These are phyloP conservation scores for Zhuqinia jingwanae DNA, from an alignment of 2,888 invertebrate species.

Conservation along the genomic window DNA sequence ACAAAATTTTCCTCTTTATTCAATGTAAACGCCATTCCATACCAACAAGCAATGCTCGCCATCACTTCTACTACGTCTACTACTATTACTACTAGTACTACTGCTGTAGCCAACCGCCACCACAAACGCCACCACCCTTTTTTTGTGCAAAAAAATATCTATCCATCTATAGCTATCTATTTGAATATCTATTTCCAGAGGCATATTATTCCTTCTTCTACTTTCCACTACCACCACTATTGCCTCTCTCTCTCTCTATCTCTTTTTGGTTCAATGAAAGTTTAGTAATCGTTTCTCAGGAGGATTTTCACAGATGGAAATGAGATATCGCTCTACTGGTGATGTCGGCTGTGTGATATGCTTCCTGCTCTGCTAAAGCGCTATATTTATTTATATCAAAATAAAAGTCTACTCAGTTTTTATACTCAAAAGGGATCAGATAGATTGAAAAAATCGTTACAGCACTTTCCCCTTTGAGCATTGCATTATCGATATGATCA, in stretches of 20 bases:
- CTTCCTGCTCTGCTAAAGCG: not conserved
- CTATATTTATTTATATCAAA: not conserved
- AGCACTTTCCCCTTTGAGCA: slow-evolving; percentile 40
- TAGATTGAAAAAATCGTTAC: slow-evolving; percentile 15
- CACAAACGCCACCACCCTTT: not conserved
- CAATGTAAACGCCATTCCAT: not conserved
- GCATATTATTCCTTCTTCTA: not conserved
- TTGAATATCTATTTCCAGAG: not conserved
- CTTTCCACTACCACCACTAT: not conserved
- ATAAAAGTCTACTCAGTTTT: not conserved
- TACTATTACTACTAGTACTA: not conserved
- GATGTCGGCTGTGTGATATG: not conserved
- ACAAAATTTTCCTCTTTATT: slow-evolving; percentile 49
- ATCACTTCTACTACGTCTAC: too few species aligned
- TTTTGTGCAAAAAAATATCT: slow-evolving; percentile 1
- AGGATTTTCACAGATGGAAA: slow-evolving; percentile 67
- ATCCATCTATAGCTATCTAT: not conserved
- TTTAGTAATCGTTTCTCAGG: slow-evolving; percentile 65
- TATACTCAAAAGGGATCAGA: slow-evolving; percentile 13
- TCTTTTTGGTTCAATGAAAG: slow-evolving; percentile 35
- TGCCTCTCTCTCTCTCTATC: not conserved
- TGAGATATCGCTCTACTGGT: slow-evolving; percentile 52
- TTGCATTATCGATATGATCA: slow-evolving; percentile 14
- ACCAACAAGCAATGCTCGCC: too few species aligned
- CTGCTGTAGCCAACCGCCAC: not conserved